A percentile compares a stretch with the other conserved stretches of the same genome.
Evolutionary conservation across 1,140 invertebrate genomes (phyloP).

Genomic region (Pissodes strobi): DNA sequence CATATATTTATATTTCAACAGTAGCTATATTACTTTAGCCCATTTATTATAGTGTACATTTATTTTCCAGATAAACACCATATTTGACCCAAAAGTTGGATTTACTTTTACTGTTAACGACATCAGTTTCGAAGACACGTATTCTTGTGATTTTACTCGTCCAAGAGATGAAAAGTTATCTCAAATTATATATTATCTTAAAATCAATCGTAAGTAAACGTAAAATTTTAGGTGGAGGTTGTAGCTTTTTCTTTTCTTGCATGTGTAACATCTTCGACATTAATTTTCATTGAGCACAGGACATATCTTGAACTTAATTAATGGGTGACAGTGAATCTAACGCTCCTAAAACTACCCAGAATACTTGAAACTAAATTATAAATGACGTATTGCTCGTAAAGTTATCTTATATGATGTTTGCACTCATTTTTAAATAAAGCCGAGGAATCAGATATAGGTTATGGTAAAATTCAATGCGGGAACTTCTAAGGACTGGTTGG

Average conservation of each 20-base stretch:
- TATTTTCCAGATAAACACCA: neutral
- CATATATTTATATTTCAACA: too few species aligned
- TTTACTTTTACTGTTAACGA: neutral
- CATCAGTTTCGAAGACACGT: neutral
- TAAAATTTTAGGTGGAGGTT: neutral
- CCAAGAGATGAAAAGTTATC: neutral
- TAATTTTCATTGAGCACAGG: neutral
- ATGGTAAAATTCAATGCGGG: too few species aligned
- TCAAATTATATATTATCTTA: neutral
- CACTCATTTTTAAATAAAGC: too few species aligned
- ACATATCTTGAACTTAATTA: neutral
- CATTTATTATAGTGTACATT: too few species aligned
- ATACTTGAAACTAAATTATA: neutral
- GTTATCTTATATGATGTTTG: neutral
- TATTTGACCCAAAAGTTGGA: slow-evolving; percentile 1
- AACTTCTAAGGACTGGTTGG: too few species aligned
- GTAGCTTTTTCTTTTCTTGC: neutral
- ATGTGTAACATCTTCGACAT: neutral
- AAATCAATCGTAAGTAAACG: slow-evolving; percentile 4
- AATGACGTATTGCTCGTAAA: neutral
- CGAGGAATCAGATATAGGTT: too few species aligned
- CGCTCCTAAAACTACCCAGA: neutral
- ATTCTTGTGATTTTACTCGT: neutral
- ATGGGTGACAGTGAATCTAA: neutral
- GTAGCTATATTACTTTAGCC: too few species aligned